Evolutionary conservation across 2,113 vertebrate species (phyloP), one percentile per base, ranked within the genome.

Genomic region (Lepisosteus osseus): DNA sequence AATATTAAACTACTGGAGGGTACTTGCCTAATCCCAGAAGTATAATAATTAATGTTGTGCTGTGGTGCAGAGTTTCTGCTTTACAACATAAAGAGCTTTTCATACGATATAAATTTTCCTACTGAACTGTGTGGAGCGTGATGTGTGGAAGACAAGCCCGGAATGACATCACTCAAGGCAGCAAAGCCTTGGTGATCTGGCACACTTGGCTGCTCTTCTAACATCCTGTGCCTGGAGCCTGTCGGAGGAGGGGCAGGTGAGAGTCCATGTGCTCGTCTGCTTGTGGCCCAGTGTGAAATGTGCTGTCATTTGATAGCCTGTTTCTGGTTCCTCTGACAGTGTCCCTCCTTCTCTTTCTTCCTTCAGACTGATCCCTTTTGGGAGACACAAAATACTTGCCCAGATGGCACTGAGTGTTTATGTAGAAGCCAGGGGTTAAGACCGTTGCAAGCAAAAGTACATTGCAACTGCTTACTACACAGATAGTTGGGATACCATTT

Each of bases 321-420:
- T 77, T 81, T 79, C 72, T 83, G 84, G 83, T 86, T 87, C 79
- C 72, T 75, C 79, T 84, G 77, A 83, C 86, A 81, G 78, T 3
- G 43, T 72, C 78, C 3, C 61, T 80, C 79, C 75, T 0, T 79
- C 47, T 63, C 40, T 76, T 2, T 67, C 79, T 83, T 86, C 78
- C 77, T 86, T 77, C 3, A 0, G 69, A 75, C 74, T 68, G 74
- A 74, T 79, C 84, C 80, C 83, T 87, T 79, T 77, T 61, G 76
- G 78, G 76, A 83, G 82, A 87, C 85, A 85, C 76, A 84, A 88
- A 88, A 85, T 88, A 84, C 69, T 87, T 78, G 85, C 78, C 83
- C 89, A 86, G 82, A 88, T 89, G 89, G 86, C 84, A 83, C 80
- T 82, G 83, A 82, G 81, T 86, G 82, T 86, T 90, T 86, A 84